Evolutionary conservation across 2,113 vertebrate species (phyloP).

Genomic region (Vicugna pacos): DNA sequence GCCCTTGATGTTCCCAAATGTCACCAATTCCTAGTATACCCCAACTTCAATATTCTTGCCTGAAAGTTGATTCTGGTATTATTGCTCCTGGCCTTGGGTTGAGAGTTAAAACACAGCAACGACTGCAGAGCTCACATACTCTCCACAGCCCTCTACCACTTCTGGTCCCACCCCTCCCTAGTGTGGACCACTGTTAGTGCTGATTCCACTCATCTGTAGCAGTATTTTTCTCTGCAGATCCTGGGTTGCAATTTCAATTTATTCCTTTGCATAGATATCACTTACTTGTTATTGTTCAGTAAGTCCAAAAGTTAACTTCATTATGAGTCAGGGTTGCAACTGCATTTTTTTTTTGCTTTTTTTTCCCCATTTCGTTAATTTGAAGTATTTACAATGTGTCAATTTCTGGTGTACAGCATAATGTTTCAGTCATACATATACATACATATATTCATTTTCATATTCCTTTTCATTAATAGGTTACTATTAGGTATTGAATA

Average conservation of each 20-base stretch:
- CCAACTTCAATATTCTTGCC: neutral
- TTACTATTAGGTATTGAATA: no score
- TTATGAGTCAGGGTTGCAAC: neutral
- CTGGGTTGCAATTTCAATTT: neutral
- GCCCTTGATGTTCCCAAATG: neutral
- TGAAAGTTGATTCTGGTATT: neutral
- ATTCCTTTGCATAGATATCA: neutral
- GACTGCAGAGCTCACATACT: neutral
- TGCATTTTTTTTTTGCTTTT: neutral
- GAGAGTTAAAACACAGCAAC: neutral
- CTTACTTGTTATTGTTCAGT: neutral
- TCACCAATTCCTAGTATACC: neutral
- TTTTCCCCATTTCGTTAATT: no score
- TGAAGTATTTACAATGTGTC: no score
- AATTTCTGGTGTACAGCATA: no score
- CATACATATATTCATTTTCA: no score
- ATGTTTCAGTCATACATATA: no score
- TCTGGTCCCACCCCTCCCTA: neutral
- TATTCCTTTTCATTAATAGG: no score
- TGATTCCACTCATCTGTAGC: fast-evolving
- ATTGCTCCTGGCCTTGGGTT: neutral
- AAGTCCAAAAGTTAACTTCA: neutral
- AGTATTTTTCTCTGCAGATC: neutral
- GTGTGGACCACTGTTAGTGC: neutral
- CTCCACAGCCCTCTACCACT: neutral